These are phyloP conservation scores for Gadus macrocephalus DNA, from an alignment of 2,113 vertebrate species.

Conservation along the genomic window DNA sequence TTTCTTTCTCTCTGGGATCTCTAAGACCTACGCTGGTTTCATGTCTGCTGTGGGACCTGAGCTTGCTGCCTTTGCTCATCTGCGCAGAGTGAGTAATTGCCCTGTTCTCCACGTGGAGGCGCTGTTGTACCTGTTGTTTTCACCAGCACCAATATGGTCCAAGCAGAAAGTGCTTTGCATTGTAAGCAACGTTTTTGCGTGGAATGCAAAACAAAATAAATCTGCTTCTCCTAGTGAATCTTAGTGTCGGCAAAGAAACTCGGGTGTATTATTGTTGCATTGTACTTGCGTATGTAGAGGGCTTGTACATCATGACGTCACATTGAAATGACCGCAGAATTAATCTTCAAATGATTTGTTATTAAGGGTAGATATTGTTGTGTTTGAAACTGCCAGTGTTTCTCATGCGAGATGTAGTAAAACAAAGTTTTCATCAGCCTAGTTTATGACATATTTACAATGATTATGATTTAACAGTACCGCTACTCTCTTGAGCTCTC, in stretches of 20 bases:
- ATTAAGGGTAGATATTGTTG: too few relatives aligned
- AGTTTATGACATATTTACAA: too few relatives aligned
- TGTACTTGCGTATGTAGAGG: not conserved
- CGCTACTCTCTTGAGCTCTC: too few relatives aligned
- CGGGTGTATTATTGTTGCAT: not conserved
- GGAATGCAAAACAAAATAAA: not conserved
- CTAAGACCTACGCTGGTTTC: conserved; percentile 73
- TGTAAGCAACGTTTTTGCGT: not conserved
- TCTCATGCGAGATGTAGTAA: too few relatives aligned
- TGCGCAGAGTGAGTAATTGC: conserved; percentile 74
- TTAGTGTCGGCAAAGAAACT: not conserved
- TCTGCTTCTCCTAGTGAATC: not conserved
- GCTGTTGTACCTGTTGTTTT: conserved; percentile 21
- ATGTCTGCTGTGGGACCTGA: conserved; percentile 73
- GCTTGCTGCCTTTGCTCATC: conserved; percentile 63
- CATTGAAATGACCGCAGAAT: too few relatives aligned
- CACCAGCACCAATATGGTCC: not conserved
- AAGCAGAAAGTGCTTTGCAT: not conserved
- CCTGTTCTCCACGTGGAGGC: conserved; percentile 40
- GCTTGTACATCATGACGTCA: too few relatives aligned
- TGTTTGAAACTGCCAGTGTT: too few relatives aligned
- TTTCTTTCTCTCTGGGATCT: conserved; percentile 39
- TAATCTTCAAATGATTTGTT: too few relatives aligned
- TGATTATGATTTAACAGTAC: too few relatives aligned
- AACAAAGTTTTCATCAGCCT: too few relatives aligned